These are phyloP conservation scores for Cremastobaeus sp. DNA, from an alignment of 2,888 invertebrate species.

Conservation along the genomic window DNA sequence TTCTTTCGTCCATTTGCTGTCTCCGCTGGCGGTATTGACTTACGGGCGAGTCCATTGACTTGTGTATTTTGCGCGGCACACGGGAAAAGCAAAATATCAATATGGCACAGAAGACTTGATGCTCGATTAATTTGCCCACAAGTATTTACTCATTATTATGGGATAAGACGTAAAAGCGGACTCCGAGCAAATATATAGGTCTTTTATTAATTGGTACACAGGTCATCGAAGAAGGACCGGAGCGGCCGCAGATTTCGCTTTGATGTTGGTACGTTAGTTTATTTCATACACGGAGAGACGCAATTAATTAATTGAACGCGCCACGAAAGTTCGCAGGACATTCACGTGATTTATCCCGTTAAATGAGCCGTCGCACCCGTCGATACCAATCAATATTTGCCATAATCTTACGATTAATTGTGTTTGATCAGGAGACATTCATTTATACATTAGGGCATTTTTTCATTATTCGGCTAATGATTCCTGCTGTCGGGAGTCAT, in stretches of 20 bases:
- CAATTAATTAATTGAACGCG: slow-evolving; percentile 74
- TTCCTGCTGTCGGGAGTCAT: no score
- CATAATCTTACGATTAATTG: slow-evolving; percentile 28
- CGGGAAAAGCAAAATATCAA: slow-evolving; percentile 50
- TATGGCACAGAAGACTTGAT: slow-evolving; percentile 43
- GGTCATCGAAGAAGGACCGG: slow-evolving; percentile 68
- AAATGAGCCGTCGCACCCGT: slow-evolving; percentile 24
- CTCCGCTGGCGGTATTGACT: slow-evolving; percentile 14
- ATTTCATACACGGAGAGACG: slow-evolving; percentile 70
- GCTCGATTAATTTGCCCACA: slow-evolving; percentile 59
- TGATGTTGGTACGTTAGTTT: slow-evolving; percentile 74
- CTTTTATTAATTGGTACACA: slow-evolving; percentile 73
- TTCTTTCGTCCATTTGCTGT: slow-evolving; percentile 16
- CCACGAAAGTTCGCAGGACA: slow-evolving; percentile 47
- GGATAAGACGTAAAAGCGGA: slow-evolving; percentile 69
- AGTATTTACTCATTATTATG: slow-evolving; percentile 72
- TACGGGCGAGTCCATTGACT: slow-evolving; percentile 17
- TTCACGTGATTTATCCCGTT: slow-evolving; percentile 33
- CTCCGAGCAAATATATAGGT: slow-evolving; percentile 71
- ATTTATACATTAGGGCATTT: no score
- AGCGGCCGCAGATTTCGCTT: slow-evolving; percentile 68
- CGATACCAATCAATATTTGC: slow-evolving; percentile 35
- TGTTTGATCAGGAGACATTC: slow-evolving; percentile 15
- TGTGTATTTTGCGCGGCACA: slow-evolving; percentile 37
- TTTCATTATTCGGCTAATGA: no score